Evolutionary conservation across 2,113 vertebrate species (phyloP), one percentile per base, ranked within the genome.

Genomic region (Rhynchopsitta pachyrhyncha): DNA sequence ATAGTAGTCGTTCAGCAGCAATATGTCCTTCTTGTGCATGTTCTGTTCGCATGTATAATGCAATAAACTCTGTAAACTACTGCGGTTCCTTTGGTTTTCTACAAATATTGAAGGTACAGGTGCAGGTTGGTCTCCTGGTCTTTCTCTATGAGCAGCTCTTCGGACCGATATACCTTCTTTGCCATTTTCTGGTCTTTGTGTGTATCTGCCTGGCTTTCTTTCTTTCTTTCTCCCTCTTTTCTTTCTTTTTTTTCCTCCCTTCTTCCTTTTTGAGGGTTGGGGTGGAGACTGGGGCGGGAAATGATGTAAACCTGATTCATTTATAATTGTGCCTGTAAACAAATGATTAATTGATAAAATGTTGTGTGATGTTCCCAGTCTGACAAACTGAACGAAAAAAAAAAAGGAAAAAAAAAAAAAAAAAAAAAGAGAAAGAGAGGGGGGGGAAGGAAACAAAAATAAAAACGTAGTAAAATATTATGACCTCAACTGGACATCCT

Each of bases 31-130:
- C 97, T 97, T 98, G 98, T 99, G 99, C 99, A 99, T 99, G 99
- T 98, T 99, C 97, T 98, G 98, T 98, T 99, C 97, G 99, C 99
- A 99, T 99, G 99, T 99, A 98, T 98, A 98, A 98, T 98, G 98
- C 98, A 99, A 99, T 99, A 99, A 99, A 99, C 98, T 98, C 98
- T 98, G 97, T 98, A 98, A 98, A 98, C 80, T 96, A 97, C 92
- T 96, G 91, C 86, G 27, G 93, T 94, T 97, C 97, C 95, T 90
- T 98, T 97, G 98, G 97, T 97, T 98, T 98, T 98, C 97, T 98
- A 76, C 97, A 94, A 94, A 96, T 85, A 42, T 86, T 90, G 50
- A 29, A 76, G 74, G 59, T 83, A 71, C 17, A 17, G 88, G 76
- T 57, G 53, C 67, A 95, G 90, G 68, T 74, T 90, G 85, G 63